Evolutionary conservation across 2,797 vertebrate species (phyloP).

Genomic region (Hipposideros larvatus): DNA sequence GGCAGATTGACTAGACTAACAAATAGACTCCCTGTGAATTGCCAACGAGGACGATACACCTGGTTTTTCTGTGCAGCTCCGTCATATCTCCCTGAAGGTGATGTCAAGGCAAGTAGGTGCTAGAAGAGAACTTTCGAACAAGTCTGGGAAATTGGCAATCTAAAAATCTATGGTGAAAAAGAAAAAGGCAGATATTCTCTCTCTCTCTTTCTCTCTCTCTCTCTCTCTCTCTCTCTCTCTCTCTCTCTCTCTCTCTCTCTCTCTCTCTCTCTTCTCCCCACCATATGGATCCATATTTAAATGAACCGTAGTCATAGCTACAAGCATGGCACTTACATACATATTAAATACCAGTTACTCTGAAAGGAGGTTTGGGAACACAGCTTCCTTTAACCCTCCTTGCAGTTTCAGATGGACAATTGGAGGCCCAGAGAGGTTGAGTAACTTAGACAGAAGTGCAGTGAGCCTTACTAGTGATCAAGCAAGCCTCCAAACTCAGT

Average conservation of each 20-base stretch:
- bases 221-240: no score
- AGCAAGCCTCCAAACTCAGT: background rate
- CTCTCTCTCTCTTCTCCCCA: no score
- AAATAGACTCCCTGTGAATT: slow-evolving; percentile 29
- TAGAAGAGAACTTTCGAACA: background rate
- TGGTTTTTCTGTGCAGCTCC: background rate
- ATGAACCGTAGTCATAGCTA: background rate
- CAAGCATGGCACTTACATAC: background rate
- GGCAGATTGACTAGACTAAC: slow-evolving; percentile 17
- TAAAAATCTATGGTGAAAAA: background rate
- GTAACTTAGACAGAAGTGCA: background rate
- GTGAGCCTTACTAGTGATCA: background rate
- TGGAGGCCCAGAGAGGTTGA: background rate
- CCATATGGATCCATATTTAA: background rate
- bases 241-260: no score
- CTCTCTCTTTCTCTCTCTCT: background rate
- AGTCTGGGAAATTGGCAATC: background rate
- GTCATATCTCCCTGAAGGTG: background rate
- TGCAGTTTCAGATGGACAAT: background rate
- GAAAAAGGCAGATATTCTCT: background rate
- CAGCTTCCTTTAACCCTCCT: background rate
- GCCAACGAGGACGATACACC: background rate
- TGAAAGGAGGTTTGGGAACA: background rate
- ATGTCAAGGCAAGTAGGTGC: background rate
- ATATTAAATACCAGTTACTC: background rate